Base-by-base conservation (phyloP, 2,797 vertebrate genomes). In the Aplochiton taeniatus region DNA sequence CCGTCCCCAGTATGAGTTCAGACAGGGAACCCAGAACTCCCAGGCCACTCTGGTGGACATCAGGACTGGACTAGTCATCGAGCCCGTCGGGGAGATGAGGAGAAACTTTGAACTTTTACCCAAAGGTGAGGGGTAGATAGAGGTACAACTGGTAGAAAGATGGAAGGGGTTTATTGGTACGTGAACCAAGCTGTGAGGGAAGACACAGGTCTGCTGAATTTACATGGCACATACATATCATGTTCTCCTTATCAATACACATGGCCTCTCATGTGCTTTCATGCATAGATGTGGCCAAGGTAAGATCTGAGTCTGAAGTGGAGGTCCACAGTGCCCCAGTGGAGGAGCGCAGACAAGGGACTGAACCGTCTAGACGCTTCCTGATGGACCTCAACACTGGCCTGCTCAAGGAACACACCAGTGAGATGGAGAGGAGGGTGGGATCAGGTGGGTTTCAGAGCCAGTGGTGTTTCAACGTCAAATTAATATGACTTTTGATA, bases 301-400 rank as follows among this genome's bases (percentile, higher is more conserved):
- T 84, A 42, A 65, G 85, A 48, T 58, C 65, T 42, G 69, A 42
- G 20, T 59, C 31, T 53, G 63, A 17, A 53, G 31, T 31, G 19
- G 59, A 61, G 48, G 20, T 42, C 63, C 55, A 9, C 63, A 48
- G 52, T 47, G 49, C 12, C 19, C 53, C 31, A 31, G 31, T 31
- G 31, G 31, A 31, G 31, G 31, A 31, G 31, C 31, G 31, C 31
- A 31, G 31, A 31, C 31, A 31, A 31, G 31, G 31, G 2, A 31
- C 74, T 0, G 70, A 86, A 53, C 76, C 0, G 0, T n/a, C 3
- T 14, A 6, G 84, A 51, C 78, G 71, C 2, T 66, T 87, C 65
- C 50, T 88, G 0, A 69, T 89, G 14, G 72, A 90, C 69, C 73
- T 84, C 13, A 79, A 82, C 61, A 81, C 77, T 0, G 82, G 83